Evolutionary conservation across 1,140 invertebrate species (phyloP).

Genomic region (Helicoverpa zea): DNA sequence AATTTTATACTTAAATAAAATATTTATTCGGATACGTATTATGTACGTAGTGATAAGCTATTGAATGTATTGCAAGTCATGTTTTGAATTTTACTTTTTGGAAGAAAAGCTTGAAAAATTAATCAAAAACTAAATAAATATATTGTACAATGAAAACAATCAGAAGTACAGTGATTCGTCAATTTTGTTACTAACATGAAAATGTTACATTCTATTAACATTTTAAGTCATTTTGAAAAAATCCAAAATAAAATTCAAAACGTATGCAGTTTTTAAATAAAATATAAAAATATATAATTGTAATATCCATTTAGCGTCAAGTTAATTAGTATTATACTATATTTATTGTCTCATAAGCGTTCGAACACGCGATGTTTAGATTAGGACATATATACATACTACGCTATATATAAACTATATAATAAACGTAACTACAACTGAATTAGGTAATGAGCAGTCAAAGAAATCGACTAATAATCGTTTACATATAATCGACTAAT

Average conservation of each 20-base stretch:
- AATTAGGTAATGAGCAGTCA: constrained; percentile 47
- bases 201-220: constrained; percentile 12
- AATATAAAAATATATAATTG: constrained; percentile 56
- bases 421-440: constrained; percentile 40
- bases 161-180: constrained; percentile 12
- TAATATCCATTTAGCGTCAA: constrained; percentile 74
- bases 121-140: background rate
- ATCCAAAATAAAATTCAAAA: constrained; percentile 39
- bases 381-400: constrained; percentile 44
- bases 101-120: background rate
- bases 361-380: constrained; percentile 19
- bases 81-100: constrained; percentile 41
- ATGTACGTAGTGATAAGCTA: constrained; percentile 72
- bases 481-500: constrained; percentile 44
- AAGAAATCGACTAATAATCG: constrained; percentile 21
- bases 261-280: constrained; percentile 34
- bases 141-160: background rate
- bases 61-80: constrained; percentile 14
- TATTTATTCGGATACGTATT: constrained; percentile 83
- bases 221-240: background rate
- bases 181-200: constrained; percentile 5
- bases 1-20: constrained; percentile 82
- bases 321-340: constrained; percentile 74
- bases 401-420: constrained; percentile 44
- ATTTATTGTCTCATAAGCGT: constrained; percentile 67